A percentile compares a stretch with the other conserved stretches of the same genome.
Evolutionary conservation across 2,797 vertebrate species (phyloP).

Genomic region (Rhyacichthys aspro): DNA sequence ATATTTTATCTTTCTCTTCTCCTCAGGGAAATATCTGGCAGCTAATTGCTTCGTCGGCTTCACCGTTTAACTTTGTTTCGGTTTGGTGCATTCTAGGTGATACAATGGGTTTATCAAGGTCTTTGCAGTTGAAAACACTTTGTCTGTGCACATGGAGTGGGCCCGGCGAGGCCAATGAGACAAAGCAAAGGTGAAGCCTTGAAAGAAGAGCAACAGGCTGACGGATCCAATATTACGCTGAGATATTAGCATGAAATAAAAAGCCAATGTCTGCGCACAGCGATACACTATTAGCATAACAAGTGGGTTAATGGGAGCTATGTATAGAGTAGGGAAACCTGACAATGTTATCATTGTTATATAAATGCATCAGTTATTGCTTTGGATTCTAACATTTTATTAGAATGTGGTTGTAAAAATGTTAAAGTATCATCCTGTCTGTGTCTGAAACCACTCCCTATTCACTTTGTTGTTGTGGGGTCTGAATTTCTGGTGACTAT

Average conservation of each 20-base stretch:
- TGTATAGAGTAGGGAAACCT: too few relatives aligned
- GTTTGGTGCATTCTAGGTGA: not conserved
- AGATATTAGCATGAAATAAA: not conserved
- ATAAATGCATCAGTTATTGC: too few relatives aligned
- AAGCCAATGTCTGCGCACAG: too few relatives aligned
- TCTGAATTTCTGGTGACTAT: too few relatives aligned
- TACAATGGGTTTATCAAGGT: conserved; percentile 1
- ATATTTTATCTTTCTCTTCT: not conserved
- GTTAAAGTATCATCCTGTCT: too few relatives aligned
- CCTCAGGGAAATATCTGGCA: not conserved
- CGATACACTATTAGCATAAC: too few relatives aligned
- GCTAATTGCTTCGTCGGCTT: not conserved
- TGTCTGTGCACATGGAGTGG: not conserved
- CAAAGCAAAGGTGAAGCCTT: conserved; percentile 7
- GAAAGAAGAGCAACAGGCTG: conserved; percentile 12
- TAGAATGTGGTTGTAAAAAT: too few relatives aligned
- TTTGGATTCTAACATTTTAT: too few relatives aligned
- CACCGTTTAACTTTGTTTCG: not conserved
- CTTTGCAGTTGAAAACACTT: not conserved
- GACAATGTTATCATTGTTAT: too few relatives aligned
- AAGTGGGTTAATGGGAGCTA: too few relatives aligned
- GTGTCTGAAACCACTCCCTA: too few relatives aligned
- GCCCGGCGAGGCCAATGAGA: not conserved
- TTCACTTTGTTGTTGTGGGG: too few relatives aligned
- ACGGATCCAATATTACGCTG: not conserved